Base-by-base conservation (phyloP, 2,888 invertebrate species). In the Cheilosia impressa region DNA sequence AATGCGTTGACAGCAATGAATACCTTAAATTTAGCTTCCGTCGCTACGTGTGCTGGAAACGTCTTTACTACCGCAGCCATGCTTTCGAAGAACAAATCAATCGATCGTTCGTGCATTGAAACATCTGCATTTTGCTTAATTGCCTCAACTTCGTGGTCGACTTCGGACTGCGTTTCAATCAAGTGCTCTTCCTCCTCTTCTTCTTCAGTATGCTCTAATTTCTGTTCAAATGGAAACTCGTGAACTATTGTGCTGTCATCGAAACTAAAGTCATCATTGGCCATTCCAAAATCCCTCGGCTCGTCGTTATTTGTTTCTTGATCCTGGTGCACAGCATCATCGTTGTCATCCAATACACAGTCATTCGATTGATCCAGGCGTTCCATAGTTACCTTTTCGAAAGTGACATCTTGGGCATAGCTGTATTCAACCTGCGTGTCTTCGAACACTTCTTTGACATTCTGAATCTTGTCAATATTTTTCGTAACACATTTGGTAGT, bases 21-120 rank as follows among this genome's bases (percentile, higher is more conserved):
- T 2, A 88, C 83, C 34, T 82, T 82, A 27, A 71, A 66, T 50
- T 88, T 88, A n/a, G 77, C 88, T 50, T 85, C 78, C 0, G 85
- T 69, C 9, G 80, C 72, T 31, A 77, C 68, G 22, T 88, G 47
- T 34, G 79, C 50, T 2, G 88, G 88, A 75, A 88, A 88, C 41
- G 82, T 83, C 52, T 88, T 88, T 9, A 88, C 87, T 5, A 87
- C 78, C 7, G 85, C 87, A 22, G 87, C 87, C 84, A 88, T 87
- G 19, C 88, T 88, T 57, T 82, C 82, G 52, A 88, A 88, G 55
- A 88, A 88, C 45, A 88, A 55, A 75, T 88, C 88, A 6, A 88
- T 87, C 13, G 83, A 79, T 53, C 43, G 75, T 15, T 84, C 83
- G 2, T 66, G 82, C 66, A 76, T 63, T 6, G 57, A 72, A 34